These are phyloP conservation scores for Lota lota DNA, from an alignment of 2,113 vertebrate genomes.

Conservation along the genomic window DNA sequence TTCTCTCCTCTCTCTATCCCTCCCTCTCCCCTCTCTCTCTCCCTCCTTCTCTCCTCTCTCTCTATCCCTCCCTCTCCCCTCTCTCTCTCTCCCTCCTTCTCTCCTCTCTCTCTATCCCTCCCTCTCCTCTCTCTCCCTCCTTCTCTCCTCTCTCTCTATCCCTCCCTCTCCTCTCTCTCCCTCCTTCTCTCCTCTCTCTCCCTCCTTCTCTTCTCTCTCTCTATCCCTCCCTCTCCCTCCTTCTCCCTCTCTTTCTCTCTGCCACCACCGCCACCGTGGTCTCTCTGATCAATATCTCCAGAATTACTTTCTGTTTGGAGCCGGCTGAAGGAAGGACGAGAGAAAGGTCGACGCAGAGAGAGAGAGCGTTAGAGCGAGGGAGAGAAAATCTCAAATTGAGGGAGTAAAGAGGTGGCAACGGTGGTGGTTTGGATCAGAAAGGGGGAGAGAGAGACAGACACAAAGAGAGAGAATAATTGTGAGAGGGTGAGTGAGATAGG, in stretches of 20 bases:
- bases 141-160: neutral
- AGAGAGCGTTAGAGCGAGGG: slow-evolving; percentile 29
- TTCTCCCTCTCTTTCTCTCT: slow-evolving; percentile 4
- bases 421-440: neutral
- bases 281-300: slow-evolving; percentile 29
- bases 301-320: slow-evolving; percentile 38
- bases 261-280: neutral
- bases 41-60: no score
- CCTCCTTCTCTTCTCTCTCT: slow-evolving; percentile 4
- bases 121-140: slow-evolving; percentile 10
- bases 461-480: slow-evolving; percentile 7
- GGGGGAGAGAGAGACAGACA: slow-evolving; percentile 33
- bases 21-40: no score
- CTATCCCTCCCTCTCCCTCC: slow-evolving; percentile 5
- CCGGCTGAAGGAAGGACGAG: slow-evolving; percentile 18
- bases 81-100: no score
- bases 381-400: neutral
- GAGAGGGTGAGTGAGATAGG: neutral
- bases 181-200: slow-evolving; percentile 1
- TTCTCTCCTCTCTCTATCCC: no score
- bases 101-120: neutral
- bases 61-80: no score
- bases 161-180: slow-evolving; percentile 7
- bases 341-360: slow-evolving; percentile 16
- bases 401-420: neutral